These are phyloP conservation scores for Dryocosmus kuriphilus DNA, from an alignment of 2,888 invertebrate species.

Conservation along the genomic window DNA sequence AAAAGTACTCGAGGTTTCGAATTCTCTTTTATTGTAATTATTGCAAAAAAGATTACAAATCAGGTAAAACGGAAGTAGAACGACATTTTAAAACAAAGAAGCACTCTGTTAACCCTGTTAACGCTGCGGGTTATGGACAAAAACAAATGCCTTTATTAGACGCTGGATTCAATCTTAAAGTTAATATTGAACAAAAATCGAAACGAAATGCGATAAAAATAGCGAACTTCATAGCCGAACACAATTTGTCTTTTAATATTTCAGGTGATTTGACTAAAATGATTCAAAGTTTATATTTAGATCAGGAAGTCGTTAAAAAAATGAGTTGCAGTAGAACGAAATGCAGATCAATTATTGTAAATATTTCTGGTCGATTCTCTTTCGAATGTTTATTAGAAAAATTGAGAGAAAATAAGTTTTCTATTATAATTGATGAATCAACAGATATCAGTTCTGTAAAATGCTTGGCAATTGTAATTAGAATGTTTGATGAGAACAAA, in stretches of 20 bases:
- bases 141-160: background rate
- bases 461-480: constrained; percentile 1
- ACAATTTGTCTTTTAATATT: background rate
- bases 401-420: too few species aligned
- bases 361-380: background rate
- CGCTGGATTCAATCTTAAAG: background rate
- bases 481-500: background rate
- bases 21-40: background rate
- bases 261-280: too few species aligned
- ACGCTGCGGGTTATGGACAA: background rate
- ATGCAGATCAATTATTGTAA: background rate
- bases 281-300: constrained; percentile 1
- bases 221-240: background rate
- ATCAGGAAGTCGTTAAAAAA: background rate
- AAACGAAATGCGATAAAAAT: constrained; percentile 11
- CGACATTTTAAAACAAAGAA: too few species aligned
- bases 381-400: background rate
- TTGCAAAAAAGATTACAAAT: background rate
- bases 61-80: background rate
- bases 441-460: background rate
- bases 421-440: constrained; percentile 10
- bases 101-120: background rate
- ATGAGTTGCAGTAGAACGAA: background rate
- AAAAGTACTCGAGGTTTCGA: background rate
- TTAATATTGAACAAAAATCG: background rate